Percentiles rank a stretch among this genome's conserved stretches.
These are phyloP conservation scores for Thermophis baileyi DNA, from an alignment of 2,113 vertebrate genomes.

Conservation along the genomic window DNA sequence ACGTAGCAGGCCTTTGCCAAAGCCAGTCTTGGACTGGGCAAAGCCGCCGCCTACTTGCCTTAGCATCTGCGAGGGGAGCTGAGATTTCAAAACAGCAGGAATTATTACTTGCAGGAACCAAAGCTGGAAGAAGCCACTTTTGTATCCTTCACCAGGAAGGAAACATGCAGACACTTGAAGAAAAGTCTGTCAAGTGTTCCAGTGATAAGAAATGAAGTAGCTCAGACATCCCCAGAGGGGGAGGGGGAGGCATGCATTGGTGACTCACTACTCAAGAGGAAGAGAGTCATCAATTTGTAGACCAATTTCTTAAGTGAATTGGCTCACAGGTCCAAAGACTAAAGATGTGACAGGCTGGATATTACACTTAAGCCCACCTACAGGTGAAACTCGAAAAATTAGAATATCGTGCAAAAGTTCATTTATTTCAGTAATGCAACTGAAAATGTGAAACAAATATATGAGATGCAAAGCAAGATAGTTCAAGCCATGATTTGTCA, in stretches of 20 bases:
- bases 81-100: no score
- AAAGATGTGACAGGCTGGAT: not conserved
- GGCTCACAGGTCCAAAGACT: not conserved
- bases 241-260: not conserved
- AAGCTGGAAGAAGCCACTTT: not conserved
- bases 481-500: no score
- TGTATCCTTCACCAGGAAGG: not conserved
- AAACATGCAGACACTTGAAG: not conserved
- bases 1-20: no score
- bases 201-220: not conserved
- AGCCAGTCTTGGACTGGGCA: accelerated
- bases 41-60: not conserved
- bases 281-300: not conserved
- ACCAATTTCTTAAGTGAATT: not conserved
- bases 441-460: no score
- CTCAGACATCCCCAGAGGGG: not conserved
- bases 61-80: no score
- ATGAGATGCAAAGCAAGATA: no score
- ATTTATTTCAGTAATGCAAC: no score
- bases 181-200: not conserved
- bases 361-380: not conserved
- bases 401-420: no score
- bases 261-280: not conserved
- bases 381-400: no score
- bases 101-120: not conserved